Conservation (phyloP, 1,140 invertebrate species). For the Nylanderia fulva region DNA sequence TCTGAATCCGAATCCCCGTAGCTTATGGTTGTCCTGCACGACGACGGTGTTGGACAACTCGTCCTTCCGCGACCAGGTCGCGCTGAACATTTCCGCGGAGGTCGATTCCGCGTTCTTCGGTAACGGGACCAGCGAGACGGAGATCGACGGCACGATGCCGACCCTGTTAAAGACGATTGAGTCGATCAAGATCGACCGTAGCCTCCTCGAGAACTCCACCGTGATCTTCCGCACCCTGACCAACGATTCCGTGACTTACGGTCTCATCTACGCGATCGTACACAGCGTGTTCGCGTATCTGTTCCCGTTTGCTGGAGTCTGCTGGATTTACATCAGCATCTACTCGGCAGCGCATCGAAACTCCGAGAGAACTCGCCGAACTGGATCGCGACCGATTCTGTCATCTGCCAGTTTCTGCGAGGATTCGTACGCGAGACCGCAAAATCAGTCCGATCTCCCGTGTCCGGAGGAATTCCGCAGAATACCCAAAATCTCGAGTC, state of each 20-base stretch:
- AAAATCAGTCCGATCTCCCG: constrained; percentile 55
- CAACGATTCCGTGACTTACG: constrained; percentile 72
- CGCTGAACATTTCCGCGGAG: constrained; percentile 20
- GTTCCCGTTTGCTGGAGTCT: constrained; percentile 89
- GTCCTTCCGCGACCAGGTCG: constrained; percentile 6
- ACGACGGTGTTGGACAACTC: not conserved
- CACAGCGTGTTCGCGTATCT: constrained; percentile 88
- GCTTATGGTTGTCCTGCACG: constrained; percentile 85
- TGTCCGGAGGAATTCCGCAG: constrained; percentile 79
- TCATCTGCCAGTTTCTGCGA: constrained; percentile 83
- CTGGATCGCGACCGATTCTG: constrained; percentile 87
- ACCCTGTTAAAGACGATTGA: not conserved
- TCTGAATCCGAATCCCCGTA: constrained; percentile 86
- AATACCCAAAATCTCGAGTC: constrained; percentile 82
- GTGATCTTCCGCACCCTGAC: constrained; percentile 20
- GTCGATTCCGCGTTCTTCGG: not conserved
- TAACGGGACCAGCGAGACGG: not conserved
- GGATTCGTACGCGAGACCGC: constrained; percentile 75
- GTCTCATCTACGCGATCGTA: constrained; percentile 82
- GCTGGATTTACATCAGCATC: constrained; percentile 91
- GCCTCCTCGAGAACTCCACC: constrained; percentile 60
- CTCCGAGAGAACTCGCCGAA: constrained; percentile 89
- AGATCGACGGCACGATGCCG: not conserved
- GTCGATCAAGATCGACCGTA: not conserved
- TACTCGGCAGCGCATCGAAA: constrained; percentile 90